A percentile compares a stretch with the other conserved stretches of the same genome.
phyloP scores from a whole-genome alignment of 2,888 invertebrate species.

The Sesia bembeciformis region DNA sequence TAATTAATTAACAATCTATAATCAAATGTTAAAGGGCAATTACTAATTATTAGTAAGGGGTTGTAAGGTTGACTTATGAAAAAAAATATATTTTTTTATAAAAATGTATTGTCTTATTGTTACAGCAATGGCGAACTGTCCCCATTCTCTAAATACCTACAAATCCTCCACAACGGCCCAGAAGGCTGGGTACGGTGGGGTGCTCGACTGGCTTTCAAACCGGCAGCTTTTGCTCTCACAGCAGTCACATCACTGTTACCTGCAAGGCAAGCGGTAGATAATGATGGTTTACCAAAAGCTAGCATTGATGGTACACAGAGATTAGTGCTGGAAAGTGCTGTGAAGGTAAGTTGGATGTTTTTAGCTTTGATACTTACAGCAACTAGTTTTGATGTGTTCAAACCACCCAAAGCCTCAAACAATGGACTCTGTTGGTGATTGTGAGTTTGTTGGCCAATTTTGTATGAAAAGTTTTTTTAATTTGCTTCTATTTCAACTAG shows the following conservation, averaged over 20 bases:
- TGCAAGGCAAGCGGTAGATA: slow-evolving; percentile 35
- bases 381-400: too few relatives aligned
- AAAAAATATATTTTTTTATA: too few relatives aligned
- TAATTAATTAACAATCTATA: too few relatives aligned
- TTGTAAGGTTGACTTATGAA: too few relatives aligned
- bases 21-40: too few relatives aligned
- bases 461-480: too few relatives aligned
- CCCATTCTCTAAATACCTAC: slow-evolving; percentile 55
- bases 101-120: background rate
- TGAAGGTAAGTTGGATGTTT: slow-evolving; percentile 31
- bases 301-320: slow-evolving; percentile 53
- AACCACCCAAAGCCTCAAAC: too few relatives aligned
- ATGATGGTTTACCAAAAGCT: slow-evolving; percentile 54
- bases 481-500: too few relatives aligned
- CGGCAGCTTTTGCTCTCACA: slow-evolving; percentile 50
- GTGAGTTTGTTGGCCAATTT: too few relatives aligned
- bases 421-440: too few relatives aligned
- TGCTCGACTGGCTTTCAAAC: slow-evolving; percentile 52
- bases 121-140: slow-evolving; percentile 46
- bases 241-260: slow-evolving; percentile 50
- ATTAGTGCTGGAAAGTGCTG: slow-evolving; percentile 53
- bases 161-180: slow-evolving; percentile 51
- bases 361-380: too few relatives aligned
- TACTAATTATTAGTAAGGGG: too few relatives aligned
- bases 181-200: slow-evolving; percentile 65